These are phyloP conservation scores for Datnioides undecimradiatus DNA, from an alignment of 2,113 vertebrate species.

Conservation along the genomic window DNA sequence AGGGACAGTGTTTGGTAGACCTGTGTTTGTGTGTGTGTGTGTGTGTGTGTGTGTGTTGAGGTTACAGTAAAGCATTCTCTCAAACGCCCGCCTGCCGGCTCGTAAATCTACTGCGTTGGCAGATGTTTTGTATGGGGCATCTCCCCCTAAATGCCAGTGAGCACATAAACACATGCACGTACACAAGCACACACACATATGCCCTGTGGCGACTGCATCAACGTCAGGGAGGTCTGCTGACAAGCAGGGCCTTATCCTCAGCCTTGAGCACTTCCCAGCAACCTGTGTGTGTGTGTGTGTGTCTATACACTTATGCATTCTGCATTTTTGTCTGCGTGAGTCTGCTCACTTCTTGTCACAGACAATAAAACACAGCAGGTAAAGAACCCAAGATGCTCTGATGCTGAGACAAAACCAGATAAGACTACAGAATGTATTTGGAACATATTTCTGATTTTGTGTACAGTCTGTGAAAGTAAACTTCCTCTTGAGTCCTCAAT, in stretches of 20 bases:
- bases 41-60: constrained; percentile 26
- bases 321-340: not conserved
- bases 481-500: not conserved
- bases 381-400: too few relatives aligned
- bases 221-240: constrained; percentile 68
- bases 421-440: too few relatives aligned
- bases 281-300: constrained; percentile 21
- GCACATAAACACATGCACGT: constrained; percentile 16
- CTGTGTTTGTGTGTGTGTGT: constrained; percentile 15
- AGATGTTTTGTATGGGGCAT: constrained; percentile 67
- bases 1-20: constrained; percentile 48
- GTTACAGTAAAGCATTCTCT: constrained; percentile 60
- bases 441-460: not conserved
- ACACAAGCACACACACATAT: constrained; percentile 20
- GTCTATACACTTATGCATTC: not conserved
- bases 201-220: constrained; percentile 45
- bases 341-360: not conserved
- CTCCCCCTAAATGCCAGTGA: constrained; percentile 23
- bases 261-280: constrained; percentile 53
- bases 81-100: constrained; percentile 43
- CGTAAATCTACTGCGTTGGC: constrained; percentile 68
- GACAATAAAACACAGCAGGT: not conserved
- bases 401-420: not conserved
- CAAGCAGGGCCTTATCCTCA: constrained; percentile 59
- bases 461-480: not conserved